Conservation (phyloP, 2,797 vertebrate genomes). For the Poecilia gillii region DNA sequence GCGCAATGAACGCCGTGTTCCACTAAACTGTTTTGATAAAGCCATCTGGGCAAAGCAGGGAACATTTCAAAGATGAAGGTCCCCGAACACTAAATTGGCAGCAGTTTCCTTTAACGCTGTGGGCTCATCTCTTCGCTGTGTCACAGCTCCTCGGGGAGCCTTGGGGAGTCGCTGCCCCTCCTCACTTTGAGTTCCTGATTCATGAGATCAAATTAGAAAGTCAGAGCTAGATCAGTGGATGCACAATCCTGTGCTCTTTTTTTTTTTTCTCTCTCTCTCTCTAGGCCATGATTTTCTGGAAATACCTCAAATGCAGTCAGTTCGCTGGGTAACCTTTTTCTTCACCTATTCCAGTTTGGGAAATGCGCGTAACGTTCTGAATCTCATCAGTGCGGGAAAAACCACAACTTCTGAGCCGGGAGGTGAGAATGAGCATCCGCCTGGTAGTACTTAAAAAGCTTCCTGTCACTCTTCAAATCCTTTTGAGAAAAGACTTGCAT, state of each 20-base stretch:
- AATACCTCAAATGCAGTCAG: constrained; percentile 13
- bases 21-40: constrained; percentile 64
- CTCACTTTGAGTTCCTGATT: constrained; percentile 70
- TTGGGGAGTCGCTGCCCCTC: constrained; percentile 68
- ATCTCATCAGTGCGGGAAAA: neutral
- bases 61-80: constrained; percentile 64
- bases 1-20: constrained; percentile 63
- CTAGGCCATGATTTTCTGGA: constrained; percentile 39
- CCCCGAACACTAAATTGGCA: constrained; percentile 67
- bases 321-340: constrained; percentile 24
- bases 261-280: neutral
- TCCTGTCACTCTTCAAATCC: constrained; percentile 4
- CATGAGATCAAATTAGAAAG: constrained; percentile 77
- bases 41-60: constrained; percentile 64
- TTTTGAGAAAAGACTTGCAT: constrained; percentile 21
- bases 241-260: constrained; percentile 60
- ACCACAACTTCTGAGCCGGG: neutral
- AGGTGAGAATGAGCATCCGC: constrained; percentile 14
- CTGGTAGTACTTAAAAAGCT: constrained; percentile 14
- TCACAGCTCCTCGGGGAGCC: constrained; percentile 56
- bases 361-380: neutral
- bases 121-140: constrained; percentile 56
- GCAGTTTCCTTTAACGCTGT: constrained; percentile 54
- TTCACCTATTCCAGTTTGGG: constrained; percentile 5
- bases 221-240: constrained; percentile 56